Evolutionary conservation across 2,797 vertebrate genomes (phyloP), one percentile per base, ranked within the genome.

Genomic region (Pseudomugil gertrudae): DNA sequence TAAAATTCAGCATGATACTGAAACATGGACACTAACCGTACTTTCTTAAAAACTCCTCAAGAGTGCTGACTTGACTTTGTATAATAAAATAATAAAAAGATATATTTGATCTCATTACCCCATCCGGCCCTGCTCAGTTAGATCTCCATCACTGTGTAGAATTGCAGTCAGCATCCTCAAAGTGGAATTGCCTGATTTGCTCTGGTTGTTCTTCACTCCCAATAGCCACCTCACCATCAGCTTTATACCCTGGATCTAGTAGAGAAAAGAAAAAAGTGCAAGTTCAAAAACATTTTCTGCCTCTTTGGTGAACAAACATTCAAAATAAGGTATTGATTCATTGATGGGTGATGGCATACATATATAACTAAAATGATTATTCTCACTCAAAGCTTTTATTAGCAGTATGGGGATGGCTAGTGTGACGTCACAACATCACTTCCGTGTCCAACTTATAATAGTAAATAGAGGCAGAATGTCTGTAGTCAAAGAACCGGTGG

Each of bases 171-270:
- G 88, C 90, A 99, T 94, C 84, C 96, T 95, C 81, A 99, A 83
- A 64, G 97, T 99, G 81, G 97, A 99, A 68, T 96, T 98, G 60
- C 97, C 97, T 0, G 96, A 99, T 90, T 99, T 98, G 90, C 96
- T 98, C 90, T 97, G 96, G 84, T 98, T 99, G 88, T 98, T 99
- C 90, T 97, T 98, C 93, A 99, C 97, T 69, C 98, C 98, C n/a
- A 99, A 84, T 62, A 99, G 84, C 97, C 97, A 99, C 59, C 97
- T 94, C 78, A 99, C 98, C 97, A 99, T 98, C 94, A 99, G 95
- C 91, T 99, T 99, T 79, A 99, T 98, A 61, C 96, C 98, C 80
- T 99, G 97, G 75, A 99, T 98, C 98, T 97, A 62, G 70, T 68
- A 0, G 1, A 17, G 67, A 7, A 30, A 24, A 14, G 11, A 4